Evolutionary conservation across 2,113 vertebrate genomes (phyloP).

Genomic region (Oncorhynchus keta): DNA sequence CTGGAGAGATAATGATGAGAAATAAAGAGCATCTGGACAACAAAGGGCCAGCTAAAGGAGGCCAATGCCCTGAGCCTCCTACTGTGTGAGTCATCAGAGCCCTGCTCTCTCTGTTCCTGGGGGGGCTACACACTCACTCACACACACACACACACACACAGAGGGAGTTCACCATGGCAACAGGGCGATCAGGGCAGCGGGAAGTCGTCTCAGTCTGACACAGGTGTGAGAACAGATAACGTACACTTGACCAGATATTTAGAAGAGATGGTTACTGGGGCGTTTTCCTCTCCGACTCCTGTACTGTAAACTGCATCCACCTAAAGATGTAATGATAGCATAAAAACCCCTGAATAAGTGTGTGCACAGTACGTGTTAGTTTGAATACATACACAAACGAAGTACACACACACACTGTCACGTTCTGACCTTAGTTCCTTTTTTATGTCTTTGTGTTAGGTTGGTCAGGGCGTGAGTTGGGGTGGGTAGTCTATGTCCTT

Average conservation of each 20-base stretch:
- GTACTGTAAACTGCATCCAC: neutral
- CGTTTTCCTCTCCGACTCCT: neutral
- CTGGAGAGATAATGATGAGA: slow-evolving; percentile 6
- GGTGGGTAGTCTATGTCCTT: too few species aligned
- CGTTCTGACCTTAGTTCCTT: too few species aligned
- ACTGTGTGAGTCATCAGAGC: slow-evolving; percentile 55
- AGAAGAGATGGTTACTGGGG: neutral
- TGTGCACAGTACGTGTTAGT: neutral
- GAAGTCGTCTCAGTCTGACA: slow-evolving; percentile 47
- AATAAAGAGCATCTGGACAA: slow-evolving; percentile 17
- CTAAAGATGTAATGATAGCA: neutral
- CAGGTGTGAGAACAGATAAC: slow-evolving; percentile 61
- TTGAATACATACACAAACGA: neutral
- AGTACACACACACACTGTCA: neutral
- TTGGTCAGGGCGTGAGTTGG: too few species aligned
- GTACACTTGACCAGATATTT: slow-evolving; percentile 2
- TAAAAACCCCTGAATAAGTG: neutral
- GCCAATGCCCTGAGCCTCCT: slow-evolving; percentile 49
- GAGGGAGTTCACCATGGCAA: slow-evolving; percentile 70
- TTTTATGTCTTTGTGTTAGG: too few species aligned
- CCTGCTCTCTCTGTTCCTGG: slow-evolving; percentile 31
- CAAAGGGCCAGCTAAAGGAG: slow-evolving; percentile 34
- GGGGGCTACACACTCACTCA: slow-evolving; percentile 24
- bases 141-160: slow-evolving; percentile 8
- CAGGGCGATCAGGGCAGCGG: slow-evolving; percentile 55